phyloP scores from a whole-genome alignment of 2,113 vertebrate genomes.

The Anarrhichthys ocellatus region DNA sequence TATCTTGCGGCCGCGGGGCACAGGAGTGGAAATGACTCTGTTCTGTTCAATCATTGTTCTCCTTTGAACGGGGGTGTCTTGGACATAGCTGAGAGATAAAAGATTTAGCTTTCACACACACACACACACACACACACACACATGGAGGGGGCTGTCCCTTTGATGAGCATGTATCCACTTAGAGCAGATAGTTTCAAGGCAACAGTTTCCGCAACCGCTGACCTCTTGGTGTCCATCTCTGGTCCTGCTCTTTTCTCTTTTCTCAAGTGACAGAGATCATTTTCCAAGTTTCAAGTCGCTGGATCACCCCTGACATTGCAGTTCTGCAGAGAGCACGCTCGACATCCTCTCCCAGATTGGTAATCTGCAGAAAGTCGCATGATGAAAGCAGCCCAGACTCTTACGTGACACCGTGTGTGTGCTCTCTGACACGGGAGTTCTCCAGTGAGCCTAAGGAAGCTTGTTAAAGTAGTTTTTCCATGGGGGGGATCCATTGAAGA shows the following conservation, averaged over 20 bases:
- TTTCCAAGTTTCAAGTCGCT: conserved; percentile 2
- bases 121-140: conserved; percentile 6
- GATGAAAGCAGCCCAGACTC: conserved; percentile 34
- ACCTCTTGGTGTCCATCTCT: not conserved
- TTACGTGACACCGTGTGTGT: conserved; percentile 9
- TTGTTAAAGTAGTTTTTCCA: conserved; percentile 56
- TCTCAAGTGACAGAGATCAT: conserved; percentile 16
- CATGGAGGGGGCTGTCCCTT: not conserved
- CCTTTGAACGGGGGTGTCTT: conserved; percentile 8
- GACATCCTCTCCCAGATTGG: conserved; percentile 6
- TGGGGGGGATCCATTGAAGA: conserved; percentile 37
- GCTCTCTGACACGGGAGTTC: conserved; percentile 32
- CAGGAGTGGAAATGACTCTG: conserved; percentile 68
- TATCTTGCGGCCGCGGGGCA: conserved; percentile 19
- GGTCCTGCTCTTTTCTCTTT: conserved; percentile 13
- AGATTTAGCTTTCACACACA: conserved; percentile 21
- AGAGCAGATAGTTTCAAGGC: not conserved
- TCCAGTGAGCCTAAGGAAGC: conserved; percentile 20
- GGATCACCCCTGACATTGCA: conserved; percentile 22
- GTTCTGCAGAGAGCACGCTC: not conserved
- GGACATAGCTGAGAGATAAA: conserved; percentile 25
- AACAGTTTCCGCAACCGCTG: not conserved
- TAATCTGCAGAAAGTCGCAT: conserved; percentile 27
- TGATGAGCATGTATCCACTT: conserved; percentile 13
- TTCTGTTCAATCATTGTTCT: conserved; percentile 62